These are phyloP conservation scores for Macaria liturata DNA, from an alignment of 2,888 invertebrate species.

Conservation along the genomic window DNA sequence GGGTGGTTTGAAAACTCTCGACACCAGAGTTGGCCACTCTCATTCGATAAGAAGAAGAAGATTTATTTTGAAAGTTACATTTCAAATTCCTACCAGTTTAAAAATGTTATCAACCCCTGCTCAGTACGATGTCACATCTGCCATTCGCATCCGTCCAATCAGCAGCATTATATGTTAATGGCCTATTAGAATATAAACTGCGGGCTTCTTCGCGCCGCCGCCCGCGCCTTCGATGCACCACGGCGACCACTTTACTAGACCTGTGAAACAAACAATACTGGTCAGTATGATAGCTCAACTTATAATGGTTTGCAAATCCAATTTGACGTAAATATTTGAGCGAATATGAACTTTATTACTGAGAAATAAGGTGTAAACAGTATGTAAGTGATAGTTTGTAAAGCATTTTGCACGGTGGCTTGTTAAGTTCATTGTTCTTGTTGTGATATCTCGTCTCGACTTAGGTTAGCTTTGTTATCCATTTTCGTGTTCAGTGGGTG, in stretches of 20 bases:
- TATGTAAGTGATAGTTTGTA: conserved; percentile 9
- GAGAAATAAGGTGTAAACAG: conserved; percentile 5
- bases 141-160: conserved; percentile 84
- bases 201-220: conserved; percentile 67
- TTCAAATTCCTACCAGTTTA: too few species aligned
- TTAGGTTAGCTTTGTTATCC: conserved; percentile 48
- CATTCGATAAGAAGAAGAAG: too few species aligned
- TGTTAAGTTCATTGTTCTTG: conserved; percentile 69
- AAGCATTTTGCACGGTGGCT: conserved; percentile 61
- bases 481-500: conserved; percentile 56
- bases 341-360: conserved; percentile 30
- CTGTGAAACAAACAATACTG: conserved; percentile 4
- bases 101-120: conserved; percentile 54
- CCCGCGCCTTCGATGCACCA: conserved; percentile 44
- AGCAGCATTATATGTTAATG: conserved; percentile 84
- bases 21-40: too few species aligned
- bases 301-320: conserved; percentile 43
- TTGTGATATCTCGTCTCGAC: conserved; percentile 49
- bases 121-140: conserved; percentile 66
- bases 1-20: too few species aligned
- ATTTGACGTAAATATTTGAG: conserved; percentile 9
- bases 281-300: conserved; percentile 37
- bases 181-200: conserved; percentile 80
- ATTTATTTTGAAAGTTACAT: too few species aligned
- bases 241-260: conserved; percentile 44